A percentile compares a stretch with the other conserved stretches of the same genome.
Evolutionary conservation across 2,797 vertebrate genomes (phyloP).

Genomic region (Aselliscus stoliczkanus): DNA sequence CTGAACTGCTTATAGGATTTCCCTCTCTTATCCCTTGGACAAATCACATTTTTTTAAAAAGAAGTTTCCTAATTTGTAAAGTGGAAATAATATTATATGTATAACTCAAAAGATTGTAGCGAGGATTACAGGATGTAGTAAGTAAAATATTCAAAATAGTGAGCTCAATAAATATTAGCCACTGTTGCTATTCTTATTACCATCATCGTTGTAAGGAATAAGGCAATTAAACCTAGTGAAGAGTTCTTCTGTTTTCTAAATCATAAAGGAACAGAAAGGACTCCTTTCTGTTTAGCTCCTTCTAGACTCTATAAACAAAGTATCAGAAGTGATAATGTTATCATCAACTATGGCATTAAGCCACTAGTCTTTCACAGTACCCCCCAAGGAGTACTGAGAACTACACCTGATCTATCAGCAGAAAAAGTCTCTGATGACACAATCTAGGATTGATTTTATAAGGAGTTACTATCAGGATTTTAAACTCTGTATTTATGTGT

Average conservation of each 20-base stretch:
- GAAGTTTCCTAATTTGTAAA: slow-evolving; percentile 20
- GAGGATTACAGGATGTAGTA: neutral
- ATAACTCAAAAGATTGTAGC: neutral
- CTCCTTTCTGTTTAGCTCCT: neutral
- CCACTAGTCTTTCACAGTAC: neutral
- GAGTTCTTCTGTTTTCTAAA: slow-evolving; percentile 33
- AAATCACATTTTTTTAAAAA: slow-evolving; percentile 21
- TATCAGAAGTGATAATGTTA: neutral
- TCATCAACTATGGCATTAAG: slow-evolving; percentile 24
- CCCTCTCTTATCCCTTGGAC: neutral
- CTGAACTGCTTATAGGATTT: slow-evolving; percentile 12
- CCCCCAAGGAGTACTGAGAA: neutral
- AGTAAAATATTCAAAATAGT: slow-evolving; percentile 14
- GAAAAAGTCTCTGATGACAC: neutral
- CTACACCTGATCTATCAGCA: neutral
- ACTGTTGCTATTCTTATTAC: neutral
- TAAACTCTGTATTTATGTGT: slow-evolving; percentile 10
- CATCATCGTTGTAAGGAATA: neutral
- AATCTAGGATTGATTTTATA: neutral
- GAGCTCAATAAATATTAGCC: neutral
- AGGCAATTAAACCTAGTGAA: neutral
- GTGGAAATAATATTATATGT: neutral
- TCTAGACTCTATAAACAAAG: slow-evolving; percentile 1
- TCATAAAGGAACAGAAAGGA: neutral
- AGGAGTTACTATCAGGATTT: neutral